Conservation (phyloP, 1,140 invertebrate genomes). For the Araneus ventricosus region DNA sequence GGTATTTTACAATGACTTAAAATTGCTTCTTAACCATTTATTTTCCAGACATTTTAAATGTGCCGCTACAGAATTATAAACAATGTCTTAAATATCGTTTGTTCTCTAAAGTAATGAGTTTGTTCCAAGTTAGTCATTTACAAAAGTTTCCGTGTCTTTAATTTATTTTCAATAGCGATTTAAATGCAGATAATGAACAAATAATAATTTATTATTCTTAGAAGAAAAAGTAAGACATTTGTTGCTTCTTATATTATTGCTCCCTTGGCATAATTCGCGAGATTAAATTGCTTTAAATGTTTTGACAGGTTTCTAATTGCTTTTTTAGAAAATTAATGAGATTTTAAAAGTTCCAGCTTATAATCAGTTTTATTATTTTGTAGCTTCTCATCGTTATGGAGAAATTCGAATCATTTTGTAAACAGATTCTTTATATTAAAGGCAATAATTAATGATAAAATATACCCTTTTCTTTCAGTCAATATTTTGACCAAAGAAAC, state of each 20-base stretch:
- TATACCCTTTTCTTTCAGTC: background rate
- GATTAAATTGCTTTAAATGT: conserved; percentile 9
- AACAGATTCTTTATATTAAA: background rate
- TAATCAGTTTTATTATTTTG: background rate
- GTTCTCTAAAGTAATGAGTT: background rate
- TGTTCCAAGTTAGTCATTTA: background rate
- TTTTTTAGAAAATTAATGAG: background rate
- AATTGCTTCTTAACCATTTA: no score
- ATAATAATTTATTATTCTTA: background rate
- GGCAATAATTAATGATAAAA: background rate
- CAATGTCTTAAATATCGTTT: no score
- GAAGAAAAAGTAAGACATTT: background rate
- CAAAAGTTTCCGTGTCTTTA: background rate
- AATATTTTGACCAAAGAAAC: background rate
- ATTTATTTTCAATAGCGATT: background rate
- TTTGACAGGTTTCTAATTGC: background rate
- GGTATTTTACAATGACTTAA: no score
- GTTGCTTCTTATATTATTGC: background rate
- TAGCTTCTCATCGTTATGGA: background rate
- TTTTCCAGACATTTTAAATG: no score
- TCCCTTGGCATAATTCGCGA: background rate
- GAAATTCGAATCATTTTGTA: background rate
- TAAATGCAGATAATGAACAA: background rate
- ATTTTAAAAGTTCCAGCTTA: background rate
- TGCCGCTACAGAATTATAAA: no score